Percentiles rank a stretch among this genome's conserved stretches.
These are phyloP conservation scores for Porites lutea DNA, from an alignment of 64 coral and sea anemone genomes.

Conservation along the genomic window DNA sequence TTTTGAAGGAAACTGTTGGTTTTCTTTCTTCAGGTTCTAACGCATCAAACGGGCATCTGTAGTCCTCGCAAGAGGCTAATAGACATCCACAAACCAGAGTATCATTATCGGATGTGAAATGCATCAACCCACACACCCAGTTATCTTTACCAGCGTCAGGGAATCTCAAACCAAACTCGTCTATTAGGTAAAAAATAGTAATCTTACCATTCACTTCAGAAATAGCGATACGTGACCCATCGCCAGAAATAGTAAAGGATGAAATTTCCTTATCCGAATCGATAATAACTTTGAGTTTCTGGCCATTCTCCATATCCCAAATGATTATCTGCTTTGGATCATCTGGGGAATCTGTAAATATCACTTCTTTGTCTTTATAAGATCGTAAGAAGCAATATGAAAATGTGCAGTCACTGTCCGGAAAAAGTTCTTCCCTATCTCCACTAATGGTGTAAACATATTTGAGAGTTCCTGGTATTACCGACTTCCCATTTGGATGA, in stretches of 20 bases:
- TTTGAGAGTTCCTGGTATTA: conserved; percentile 1
- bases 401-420: background rate
- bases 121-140: background rate
- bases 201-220: background rate
- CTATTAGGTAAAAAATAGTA: background rate
- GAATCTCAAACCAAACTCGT: background rate
- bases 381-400: background rate
- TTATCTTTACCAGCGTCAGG: background rate
- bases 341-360: background rate
- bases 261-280: background rate
- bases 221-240: background rate
- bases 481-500: background rate
- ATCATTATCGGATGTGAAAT: background rate
- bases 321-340: background rate
- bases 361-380: background rate
- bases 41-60: background rate
- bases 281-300: background rate
- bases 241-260: background rate
- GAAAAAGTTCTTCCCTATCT: background rate
- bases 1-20: background rate
- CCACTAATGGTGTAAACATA: conserved; percentile 1
- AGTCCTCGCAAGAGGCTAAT: no score
- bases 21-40: no score
- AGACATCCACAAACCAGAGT: conserved; percentile 1
- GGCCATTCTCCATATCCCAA: conserved; percentile 8